Percentiles rank a stretch among this genome's conserved stretches.
Evolutionary conservation across 2,113 vertebrate species (phyloP).

Genomic region (Apus apus): DNA sequence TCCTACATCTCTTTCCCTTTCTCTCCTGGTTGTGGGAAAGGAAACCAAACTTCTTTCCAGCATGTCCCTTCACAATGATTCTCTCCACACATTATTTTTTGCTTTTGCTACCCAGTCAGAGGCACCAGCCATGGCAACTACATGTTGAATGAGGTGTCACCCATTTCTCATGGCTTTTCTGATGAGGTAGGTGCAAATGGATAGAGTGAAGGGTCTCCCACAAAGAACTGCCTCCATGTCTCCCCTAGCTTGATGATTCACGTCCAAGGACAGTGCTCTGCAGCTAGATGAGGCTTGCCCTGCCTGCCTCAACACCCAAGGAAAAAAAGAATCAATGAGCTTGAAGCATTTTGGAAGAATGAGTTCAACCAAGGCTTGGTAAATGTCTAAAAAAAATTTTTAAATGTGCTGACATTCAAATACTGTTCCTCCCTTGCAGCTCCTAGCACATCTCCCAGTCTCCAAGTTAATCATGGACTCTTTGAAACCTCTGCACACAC

Average conservation of each 20-base stretch:
- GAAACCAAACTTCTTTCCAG: background rate
- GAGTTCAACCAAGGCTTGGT: background rate
- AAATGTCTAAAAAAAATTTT: background rate
- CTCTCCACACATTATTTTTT: fast-evolving
- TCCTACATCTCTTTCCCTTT: background rate
- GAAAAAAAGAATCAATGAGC: background rate
- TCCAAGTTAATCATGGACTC: background rate
- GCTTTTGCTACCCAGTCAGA: background rate
- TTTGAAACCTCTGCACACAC: background rate
- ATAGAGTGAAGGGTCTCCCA: background rate
- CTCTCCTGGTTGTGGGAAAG: background rate
- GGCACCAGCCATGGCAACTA: fast-evolving
- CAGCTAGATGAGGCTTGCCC: background rate
- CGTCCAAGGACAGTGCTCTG: background rate
- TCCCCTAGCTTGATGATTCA: background rate
- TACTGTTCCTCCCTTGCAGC: background rate
- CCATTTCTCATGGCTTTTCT: background rate
- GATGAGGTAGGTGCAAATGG: background rate
- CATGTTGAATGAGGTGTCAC: background rate
- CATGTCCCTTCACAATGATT: background rate
- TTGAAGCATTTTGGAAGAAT: background rate
- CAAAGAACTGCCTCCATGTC: background rate
- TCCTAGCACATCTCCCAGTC: background rate
- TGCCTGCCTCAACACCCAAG: background rate
- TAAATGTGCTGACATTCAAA: background rate